Percentiles rank a stretch among this genome's conserved stretches.
These are phyloP conservation scores for Camponotus pennsylvanicus DNA, from an alignment of 1,140 invertebrate species.

Conservation along the genomic window DNA sequence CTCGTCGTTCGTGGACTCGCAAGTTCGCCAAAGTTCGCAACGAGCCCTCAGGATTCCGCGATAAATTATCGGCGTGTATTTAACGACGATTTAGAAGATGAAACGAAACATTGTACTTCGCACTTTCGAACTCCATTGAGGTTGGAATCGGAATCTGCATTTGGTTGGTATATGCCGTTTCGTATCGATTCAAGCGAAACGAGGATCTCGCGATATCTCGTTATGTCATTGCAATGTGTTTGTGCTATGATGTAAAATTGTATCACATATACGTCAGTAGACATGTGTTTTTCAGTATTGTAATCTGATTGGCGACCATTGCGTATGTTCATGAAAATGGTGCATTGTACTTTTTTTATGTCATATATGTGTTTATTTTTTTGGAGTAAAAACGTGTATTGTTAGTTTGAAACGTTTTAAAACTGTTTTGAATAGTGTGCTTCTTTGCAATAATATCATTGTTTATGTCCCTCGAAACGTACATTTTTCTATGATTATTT, in stretches of 20 bases:
- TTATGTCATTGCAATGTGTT: background rate
- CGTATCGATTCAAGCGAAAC: constrained; percentile 56
- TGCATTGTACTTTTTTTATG: too few species aligned
- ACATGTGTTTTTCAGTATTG: too few species aligned
- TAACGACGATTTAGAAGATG: constrained; percentile 2
- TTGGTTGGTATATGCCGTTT: constrained; percentile 10
- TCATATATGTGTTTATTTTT: background rate
- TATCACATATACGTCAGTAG: too few species aligned
- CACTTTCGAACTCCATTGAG: constrained; percentile 57
- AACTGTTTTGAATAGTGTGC: background rate
- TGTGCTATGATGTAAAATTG: too few species aligned
- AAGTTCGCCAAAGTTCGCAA: background rate
- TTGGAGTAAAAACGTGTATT: background rate
- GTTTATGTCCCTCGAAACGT: background rate
- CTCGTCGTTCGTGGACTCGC: background rate
- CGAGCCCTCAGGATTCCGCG: background rate
- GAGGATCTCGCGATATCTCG: constrained; percentile 60
- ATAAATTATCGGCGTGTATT: background rate
- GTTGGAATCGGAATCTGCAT: constrained; percentile 60
- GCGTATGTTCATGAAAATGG: too few species aligned
- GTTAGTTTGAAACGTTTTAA: background rate
- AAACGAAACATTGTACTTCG: constrained; percentile 61
- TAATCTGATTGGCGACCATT: too few species aligned
- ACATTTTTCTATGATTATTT: background rate
- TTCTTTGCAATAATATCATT: background rate